Evolutionary conservation across 2,888 invertebrate species (phyloP).

Genomic region (Neuroscelio doddi): DNA sequence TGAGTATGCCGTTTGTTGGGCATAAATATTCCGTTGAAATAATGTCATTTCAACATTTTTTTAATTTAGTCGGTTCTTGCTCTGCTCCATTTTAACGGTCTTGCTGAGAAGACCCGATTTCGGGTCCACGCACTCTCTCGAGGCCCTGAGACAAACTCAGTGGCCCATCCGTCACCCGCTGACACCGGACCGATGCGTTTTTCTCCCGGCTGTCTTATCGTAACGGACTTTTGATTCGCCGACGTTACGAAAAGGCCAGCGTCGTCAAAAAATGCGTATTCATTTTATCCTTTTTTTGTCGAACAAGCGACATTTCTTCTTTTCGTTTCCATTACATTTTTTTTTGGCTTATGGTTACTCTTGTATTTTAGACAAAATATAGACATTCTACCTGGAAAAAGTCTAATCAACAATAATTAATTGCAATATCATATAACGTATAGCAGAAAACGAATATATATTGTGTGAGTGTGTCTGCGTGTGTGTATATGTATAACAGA

Average conservation of each 20-base stretch:
- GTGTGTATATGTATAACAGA: no score
- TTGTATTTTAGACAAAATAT: no score
- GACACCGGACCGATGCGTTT: conserved; percentile 62
- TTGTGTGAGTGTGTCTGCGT: no score
- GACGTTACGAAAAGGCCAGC: conserved; percentile 19
- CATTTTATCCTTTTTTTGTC: conserved; percentile 30
- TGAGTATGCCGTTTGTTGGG: no score
- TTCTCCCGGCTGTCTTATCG: conserved; percentile 42
- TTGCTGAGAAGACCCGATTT: conserved; percentile 8
- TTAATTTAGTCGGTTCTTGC: not conserved
- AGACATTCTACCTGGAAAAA: no score
- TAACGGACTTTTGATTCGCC: conserved; percentile 38
- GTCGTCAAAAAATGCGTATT: conserved; percentile 29
- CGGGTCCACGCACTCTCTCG: conserved; percentile 46
- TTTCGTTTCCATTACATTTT: conserved; percentile 12
- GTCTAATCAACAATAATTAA: no score
- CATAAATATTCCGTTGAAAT: no score
- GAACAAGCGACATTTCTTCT: conserved; percentile 20
- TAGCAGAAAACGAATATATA: no score
- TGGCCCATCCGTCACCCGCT: conserved; percentile 66
- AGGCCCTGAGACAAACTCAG: conserved; percentile 54
- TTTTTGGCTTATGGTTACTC: conserved; percentile 1
- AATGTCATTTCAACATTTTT: no score
- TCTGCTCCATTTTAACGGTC: not conserved
- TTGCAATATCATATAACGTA: no score